Evolutionary conservation across 2,888 invertebrate species (phyloP).

Genomic region (Lymantria dispar): DNA sequence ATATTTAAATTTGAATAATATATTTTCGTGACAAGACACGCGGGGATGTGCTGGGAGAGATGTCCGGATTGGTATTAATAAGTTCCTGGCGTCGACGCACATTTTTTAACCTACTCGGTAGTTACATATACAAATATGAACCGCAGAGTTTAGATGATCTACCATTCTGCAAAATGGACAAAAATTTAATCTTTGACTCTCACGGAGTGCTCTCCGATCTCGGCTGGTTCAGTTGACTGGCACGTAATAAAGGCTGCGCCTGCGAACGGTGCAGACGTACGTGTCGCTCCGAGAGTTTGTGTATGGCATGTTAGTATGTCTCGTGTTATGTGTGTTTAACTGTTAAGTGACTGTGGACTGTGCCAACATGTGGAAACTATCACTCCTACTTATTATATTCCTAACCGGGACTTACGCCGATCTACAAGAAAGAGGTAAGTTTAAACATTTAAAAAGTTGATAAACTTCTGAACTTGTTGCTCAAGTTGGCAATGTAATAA

Average conservation of each 20-base stretch:
- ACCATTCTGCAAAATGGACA: background rate
- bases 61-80: no score
- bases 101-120: no score
- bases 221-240: slow-evolving; percentile 1
- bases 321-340: slow-evolving; percentile 34
- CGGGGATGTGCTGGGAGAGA: no score
- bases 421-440: slow-evolving; percentile 70
- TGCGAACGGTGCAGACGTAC: slow-evolving; percentile 56
- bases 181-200: slow-evolving; percentile 11
- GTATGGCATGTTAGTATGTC: slow-evolving; percentile 55
- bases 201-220: slow-evolving; percentile 1
- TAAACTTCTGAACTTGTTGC: slow-evolving; percentile 24
- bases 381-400: slow-evolving; percentile 40
- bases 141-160: no score
- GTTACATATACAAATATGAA: no score
- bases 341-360: slow-evolving; percentile 48
- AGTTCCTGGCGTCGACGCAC: no score
- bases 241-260: slow-evolving; percentile 58
- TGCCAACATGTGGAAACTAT: slow-evolving; percentile 59
- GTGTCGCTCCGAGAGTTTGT: slow-evolving; percentile 6
- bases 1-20: no score
- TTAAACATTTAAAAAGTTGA: slow-evolving; percentile 15
- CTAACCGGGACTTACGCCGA: slow-evolving; percentile 45
- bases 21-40: no score
- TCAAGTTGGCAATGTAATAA: slow-evolving; percentile 18